Evolutionary conservation across 2,888 invertebrate genomes (phyloP).

Genomic region (Julus scandinavius): DNA sequence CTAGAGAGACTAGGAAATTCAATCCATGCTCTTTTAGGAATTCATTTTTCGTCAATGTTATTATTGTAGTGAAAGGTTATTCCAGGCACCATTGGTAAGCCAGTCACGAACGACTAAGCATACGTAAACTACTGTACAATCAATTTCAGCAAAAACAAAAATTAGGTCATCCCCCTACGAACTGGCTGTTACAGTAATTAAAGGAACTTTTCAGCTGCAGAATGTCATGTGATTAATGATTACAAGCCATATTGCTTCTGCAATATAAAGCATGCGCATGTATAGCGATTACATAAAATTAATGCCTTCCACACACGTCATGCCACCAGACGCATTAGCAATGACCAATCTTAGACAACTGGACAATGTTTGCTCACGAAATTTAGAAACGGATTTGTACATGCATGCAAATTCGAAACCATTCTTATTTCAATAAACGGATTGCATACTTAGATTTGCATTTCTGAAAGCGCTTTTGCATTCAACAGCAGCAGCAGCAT

Average conservation of each 20-base stretch:
- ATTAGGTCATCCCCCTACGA: conserved; percentile 2
- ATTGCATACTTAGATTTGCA: not conserved
- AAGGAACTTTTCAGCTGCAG: not conserved
- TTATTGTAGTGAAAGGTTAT: conserved; percentile 12
- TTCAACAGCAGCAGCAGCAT: not conserved
- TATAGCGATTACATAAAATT: not conserved
- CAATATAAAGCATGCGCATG: not conserved
- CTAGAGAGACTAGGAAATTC: not conserved
- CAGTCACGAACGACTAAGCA: conserved; percentile 5
- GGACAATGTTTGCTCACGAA: not conserved
- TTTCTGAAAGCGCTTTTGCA: not conserved
- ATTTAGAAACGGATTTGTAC: not conserved
- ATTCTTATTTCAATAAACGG: not conserved
- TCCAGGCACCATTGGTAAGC: not conserved
- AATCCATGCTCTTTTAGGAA: not conserved
- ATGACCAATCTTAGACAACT: not conserved
- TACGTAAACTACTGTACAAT: conserved; percentile 15
- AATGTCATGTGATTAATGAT: conserved; percentile 5
- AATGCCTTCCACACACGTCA: not conserved
- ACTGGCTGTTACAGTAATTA: not conserved
- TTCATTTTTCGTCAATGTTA: not conserved
- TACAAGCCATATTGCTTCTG: not conserved
- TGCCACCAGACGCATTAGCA: not conserved
- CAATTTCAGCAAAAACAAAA: not conserved
- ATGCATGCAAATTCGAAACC: not conserved